Percentiles rank a stretch among this genome's conserved stretches.
Evolutionary conservation across 2,113 vertebrate species (phyloP).

Genomic region (Phodopus roborovskii): DNA sequence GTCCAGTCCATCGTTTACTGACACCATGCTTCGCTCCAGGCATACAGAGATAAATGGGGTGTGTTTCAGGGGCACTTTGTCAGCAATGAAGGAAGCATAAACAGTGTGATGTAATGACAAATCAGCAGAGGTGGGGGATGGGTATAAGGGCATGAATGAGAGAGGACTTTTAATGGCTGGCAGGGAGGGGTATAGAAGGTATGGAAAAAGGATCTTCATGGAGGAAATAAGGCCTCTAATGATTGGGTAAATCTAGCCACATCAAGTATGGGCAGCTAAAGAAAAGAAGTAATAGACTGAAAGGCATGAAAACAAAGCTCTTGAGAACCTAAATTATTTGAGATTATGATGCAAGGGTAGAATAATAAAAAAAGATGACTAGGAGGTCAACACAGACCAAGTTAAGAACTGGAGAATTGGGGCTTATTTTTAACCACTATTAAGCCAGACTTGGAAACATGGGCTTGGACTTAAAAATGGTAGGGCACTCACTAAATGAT

Average conservation of each 20-base stretch:
- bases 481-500: neutral
- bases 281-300: neutral
- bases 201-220: neutral
- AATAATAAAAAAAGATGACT: neutral
- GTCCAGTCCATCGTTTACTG: neutral
- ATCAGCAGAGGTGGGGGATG: neutral
- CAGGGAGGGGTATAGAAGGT: too few species aligned
- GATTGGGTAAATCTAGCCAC: neutral
- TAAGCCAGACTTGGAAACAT: neutral
- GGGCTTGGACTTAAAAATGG: neutral
- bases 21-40: neutral
- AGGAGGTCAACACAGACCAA: neutral
- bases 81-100: neutral
- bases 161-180: neutral
- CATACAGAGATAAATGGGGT: constrained; percentile 9
- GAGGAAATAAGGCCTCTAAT: neutral
- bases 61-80: neutral
- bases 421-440: neutral
- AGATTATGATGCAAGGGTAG: neutral
- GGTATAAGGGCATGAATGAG: neutral
- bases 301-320: neutral
- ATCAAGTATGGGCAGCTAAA: neutral
- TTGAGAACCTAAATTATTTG: neutral
- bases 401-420: neutral
- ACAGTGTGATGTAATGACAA: neutral